Evolutionary conservation across 2,113 vertebrate genomes (phyloP).

Genomic region (Vulpes vulpes): DNA sequence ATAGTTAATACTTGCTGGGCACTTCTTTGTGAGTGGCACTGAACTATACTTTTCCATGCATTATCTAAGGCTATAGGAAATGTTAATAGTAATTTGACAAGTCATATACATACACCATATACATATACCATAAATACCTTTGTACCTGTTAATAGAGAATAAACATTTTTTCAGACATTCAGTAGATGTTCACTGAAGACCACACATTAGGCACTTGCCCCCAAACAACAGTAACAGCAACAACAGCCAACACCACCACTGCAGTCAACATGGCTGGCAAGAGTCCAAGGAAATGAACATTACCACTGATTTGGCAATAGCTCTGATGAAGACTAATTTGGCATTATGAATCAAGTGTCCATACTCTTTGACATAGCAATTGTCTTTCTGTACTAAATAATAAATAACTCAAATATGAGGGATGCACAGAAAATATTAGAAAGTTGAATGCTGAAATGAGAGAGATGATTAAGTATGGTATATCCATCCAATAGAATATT

Average conservation of each 20-base stretch:
- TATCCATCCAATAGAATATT: neutral
- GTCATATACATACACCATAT: conserved; percentile 36
- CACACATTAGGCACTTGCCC: neutral
- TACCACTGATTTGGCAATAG: conserved; percentile 54
- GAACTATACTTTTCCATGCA: conserved; percentile 67
- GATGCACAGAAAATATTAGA: neutral
- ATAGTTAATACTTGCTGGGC: neutral
- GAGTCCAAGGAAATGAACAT: neutral
- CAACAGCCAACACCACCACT: neutral
- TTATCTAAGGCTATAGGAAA: conserved; percentile 64
- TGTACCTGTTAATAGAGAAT: conserved; percentile 47
- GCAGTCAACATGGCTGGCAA: neutral
- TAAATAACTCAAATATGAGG: conserved; percentile 40
- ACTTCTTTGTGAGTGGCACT: conserved; percentile 12
- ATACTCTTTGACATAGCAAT: conserved; percentile 11
- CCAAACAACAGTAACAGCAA: neutral
- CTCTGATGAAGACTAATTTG: conserved; percentile 38
- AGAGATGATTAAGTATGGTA: neutral
- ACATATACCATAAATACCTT: conserved; percentile 40
- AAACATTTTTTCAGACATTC: conserved; percentile 33
- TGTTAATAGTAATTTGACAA: conserved; percentile 4
- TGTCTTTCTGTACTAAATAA: conserved; percentile 48
- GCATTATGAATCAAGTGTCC: conserved; percentile 16
- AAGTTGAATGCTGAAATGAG: neutral
- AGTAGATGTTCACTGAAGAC: conserved; percentile 48